A percentile compares a stretch with the other conserved stretches of the same genome.
Evolutionary conservation across 2,888 invertebrate genomes (phyloP).

Genomic region (Sphecodes monilicornis): DNA sequence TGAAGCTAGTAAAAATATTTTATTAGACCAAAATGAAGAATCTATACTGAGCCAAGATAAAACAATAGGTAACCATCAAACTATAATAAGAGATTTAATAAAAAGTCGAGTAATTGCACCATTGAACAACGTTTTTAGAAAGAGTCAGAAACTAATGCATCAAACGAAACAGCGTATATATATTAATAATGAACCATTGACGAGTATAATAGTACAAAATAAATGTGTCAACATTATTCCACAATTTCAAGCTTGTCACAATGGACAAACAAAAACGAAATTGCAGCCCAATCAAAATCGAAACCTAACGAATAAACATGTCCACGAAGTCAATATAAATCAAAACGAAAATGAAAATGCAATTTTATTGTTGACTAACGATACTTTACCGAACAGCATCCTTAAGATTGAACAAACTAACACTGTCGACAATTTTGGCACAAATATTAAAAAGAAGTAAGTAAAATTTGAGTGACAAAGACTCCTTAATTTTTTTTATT

Average conservation of each 20-base stretch:
- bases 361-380: constrained; percentile 76
- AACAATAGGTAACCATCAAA: constrained; percentile 35
- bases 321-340: constrained; percentile 75
- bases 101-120: constrained; percentile 27
- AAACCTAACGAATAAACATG: constrained; percentile 73
- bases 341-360: constrained; percentile 77
- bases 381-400: constrained; percentile 71
- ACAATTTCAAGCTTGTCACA: constrained; percentile 27
- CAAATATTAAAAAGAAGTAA: constrained; percentile 48
- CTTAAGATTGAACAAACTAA: constrained; percentile 73
- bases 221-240: constrained; percentile 61
- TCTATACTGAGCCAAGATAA: constrained; percentile 26
- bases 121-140: constrained; percentile 27
- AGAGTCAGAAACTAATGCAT: constrained; percentile 22
- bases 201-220: constrained; percentile 63
- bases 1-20: constrained; percentile 13
- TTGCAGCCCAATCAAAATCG: constrained; percentile 45
- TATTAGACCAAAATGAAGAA: constrained; percentile 29
- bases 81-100: constrained; percentile 35
- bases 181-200: constrained; percentile 55
- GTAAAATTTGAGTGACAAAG: constrained; percentile 29
- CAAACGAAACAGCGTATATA: constrained; percentile 55
- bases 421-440: constrained; percentile 64
- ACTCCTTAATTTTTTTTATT: constrained; percentile 23
- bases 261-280: constrained; percentile 55